Percentiles rank a stretch among this genome's conserved stretches.
Conservation (phyloP, 2,113 vertebrate species). For the Meleagris gallopavo region DNA sequence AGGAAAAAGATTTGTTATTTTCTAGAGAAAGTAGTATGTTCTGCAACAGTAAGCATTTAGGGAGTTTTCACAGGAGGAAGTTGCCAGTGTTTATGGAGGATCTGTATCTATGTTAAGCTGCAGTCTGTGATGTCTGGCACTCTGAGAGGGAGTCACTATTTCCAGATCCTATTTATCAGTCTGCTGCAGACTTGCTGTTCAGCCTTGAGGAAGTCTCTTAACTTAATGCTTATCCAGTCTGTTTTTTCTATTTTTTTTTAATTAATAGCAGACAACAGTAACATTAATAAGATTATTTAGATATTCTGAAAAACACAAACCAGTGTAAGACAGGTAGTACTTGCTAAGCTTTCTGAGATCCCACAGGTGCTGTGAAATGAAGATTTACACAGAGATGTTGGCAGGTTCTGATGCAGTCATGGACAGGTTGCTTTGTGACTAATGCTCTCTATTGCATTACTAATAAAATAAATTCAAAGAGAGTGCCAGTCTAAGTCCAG, state of each 20-base stretch:
- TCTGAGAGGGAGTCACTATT: background rate
- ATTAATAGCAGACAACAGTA: background rate
- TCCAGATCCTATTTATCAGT: background rate
- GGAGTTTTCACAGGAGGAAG: background rate
- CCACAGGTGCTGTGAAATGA: background rate
- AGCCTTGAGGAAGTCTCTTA: background rate
- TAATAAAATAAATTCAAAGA: background rate
- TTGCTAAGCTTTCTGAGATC: background rate
- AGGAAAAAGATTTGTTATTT: background rate
- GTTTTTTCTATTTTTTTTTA: background rate
- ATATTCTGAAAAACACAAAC: background rate
- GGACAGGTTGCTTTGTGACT: background rate
- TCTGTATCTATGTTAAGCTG: background rate
- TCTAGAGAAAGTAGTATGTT: background rate
- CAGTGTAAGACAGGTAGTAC: background rate
- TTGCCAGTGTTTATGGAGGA: background rate
- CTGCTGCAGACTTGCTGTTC: background rate
- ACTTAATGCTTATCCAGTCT: background rate
- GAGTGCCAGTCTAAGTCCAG: background rate
- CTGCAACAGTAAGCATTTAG: background rate
- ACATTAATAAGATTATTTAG: background rate
- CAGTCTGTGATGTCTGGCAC: background rate
- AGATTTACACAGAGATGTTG: background rate
- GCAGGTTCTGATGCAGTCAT: rapidly evolving
- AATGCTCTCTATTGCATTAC: background rate